Percentiles rank a stretch among this genome's conserved stretches.
These are phyloP conservation scores for Balaeniceps rex DNA, from an alignment of 2,113 vertebrate species.

Conservation along the genomic window DNA sequence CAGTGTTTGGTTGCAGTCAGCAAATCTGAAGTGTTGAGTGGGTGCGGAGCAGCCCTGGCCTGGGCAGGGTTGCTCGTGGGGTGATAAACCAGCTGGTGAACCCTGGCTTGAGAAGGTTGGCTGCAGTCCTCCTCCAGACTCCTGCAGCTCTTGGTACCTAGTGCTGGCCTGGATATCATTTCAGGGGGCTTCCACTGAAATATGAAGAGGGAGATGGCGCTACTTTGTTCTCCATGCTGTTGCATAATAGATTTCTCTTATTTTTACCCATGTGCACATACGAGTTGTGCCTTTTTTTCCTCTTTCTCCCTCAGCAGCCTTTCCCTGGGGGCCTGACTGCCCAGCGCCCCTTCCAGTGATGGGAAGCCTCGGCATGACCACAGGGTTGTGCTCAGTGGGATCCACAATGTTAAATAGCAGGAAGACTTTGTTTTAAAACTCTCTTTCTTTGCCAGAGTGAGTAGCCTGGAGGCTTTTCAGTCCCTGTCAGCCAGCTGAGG, in stretches of 20 bases:
- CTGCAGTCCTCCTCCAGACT: not conserved
- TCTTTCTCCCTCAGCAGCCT: not conserved
- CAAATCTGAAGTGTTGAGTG: not conserved
- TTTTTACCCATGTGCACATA: not conserved
- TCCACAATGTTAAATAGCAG: not conserved
- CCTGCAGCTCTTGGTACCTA: accelerated
- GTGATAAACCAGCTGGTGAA: not conserved
- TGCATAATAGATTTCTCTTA: not conserved
- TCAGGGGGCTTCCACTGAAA: not conserved
- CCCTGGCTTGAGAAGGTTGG: not conserved
- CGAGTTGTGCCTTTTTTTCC: not conserved
- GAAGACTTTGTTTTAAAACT: not conserved
- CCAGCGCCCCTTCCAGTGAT: not conserved
- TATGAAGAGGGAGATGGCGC: accelerated
- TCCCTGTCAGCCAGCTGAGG: not conserved
- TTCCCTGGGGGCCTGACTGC: not conserved
- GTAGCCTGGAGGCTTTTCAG: not conserved
- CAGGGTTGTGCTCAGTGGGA: not conserved
- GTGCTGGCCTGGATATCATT: not conserved
- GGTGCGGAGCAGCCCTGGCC: not conserved
- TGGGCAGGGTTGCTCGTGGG: not conserved
- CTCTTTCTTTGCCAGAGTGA: not conserved
- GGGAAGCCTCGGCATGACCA: not conserved
- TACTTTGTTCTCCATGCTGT: not conserved
- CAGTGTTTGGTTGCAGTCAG: not conserved